Conservation (phyloP, 2,113 vertebrate genomes). For the Oncorhynchus keta region DNA sequence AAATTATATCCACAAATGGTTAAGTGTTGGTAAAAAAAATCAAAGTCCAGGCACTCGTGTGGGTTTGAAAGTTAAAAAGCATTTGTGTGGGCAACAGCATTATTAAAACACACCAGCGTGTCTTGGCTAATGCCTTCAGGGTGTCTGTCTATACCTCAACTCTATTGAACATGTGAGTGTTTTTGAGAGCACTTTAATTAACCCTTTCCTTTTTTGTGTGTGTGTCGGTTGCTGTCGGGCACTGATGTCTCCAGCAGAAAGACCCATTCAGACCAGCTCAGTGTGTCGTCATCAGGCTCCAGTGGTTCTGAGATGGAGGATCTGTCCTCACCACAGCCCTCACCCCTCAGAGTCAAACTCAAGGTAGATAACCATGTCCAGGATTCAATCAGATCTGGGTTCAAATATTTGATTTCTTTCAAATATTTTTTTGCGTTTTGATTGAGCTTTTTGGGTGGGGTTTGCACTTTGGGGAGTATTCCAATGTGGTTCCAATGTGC, state of each 20-base stretch:
- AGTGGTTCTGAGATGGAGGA: constrained; percentile 76
- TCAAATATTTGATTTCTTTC: too few species aligned
- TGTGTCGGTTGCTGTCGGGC: constrained; percentile 62
- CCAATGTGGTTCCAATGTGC: background rate
- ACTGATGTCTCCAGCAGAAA: constrained; percentile 60
- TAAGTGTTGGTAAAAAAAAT: too few species aligned
- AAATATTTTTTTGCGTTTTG: too few species aligned
- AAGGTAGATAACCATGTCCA: constrained; percentile 49
- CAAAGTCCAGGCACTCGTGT: too few species aligned
- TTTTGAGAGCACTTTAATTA: background rate
- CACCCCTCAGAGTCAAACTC: constrained; percentile 55
- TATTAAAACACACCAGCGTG: too few species aligned
- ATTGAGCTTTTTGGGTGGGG: too few species aligned
- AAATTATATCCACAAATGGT: too few species aligned
- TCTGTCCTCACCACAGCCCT: constrained; percentile 49
- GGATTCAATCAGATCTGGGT: too few species aligned
- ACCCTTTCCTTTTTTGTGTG: constrained; percentile 10
- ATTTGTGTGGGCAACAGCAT: too few species aligned
- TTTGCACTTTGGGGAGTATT: too few species aligned
- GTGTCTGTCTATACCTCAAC: background rate
- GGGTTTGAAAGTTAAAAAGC: too few species aligned
- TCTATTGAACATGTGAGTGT: background rate
- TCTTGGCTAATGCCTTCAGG: too few species aligned
- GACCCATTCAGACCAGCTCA: constrained; percentile 70
- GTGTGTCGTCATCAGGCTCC: constrained; percentile 74